phyloP scores from a whole-genome alignment of 2,888 invertebrate species.

The Andrena trimmerana region DNA sequence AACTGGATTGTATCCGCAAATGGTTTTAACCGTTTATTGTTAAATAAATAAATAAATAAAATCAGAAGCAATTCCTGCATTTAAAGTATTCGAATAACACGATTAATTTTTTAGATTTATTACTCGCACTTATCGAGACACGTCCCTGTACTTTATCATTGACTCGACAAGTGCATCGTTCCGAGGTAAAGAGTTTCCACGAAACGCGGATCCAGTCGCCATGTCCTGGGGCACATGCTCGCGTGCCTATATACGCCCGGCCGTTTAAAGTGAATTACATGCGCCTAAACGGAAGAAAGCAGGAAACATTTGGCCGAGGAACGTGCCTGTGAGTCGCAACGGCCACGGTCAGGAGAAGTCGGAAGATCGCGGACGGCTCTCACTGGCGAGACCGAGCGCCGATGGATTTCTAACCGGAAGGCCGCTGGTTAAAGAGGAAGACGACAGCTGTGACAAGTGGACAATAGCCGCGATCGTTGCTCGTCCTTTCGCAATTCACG shows the following conservation, averaged over 20 bases:
- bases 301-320: conserved; percentile 25
- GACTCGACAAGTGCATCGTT: too few relatives aligned
- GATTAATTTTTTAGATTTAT: too few relatives aligned
- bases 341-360: conserved; percentile 25
- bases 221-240: too few relatives aligned
- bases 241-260: background rate
- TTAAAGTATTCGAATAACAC: too few relatives aligned
- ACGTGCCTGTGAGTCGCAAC: conserved; percentile 32
- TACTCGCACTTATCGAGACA: too few relatives aligned
- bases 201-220: too few relatives aligned
- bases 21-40: too few relatives aligned
- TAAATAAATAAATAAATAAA: too few relatives aligned
- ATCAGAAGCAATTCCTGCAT: too few relatives aligned
- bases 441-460: conserved; percentile 23
- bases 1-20: too few relatives aligned
- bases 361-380: conserved; percentile 52
- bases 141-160: too few relatives aligned
- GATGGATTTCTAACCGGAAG: conserved; percentile 61
- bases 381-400: conserved; percentile 22
- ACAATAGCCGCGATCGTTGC: conserved; percentile 22
- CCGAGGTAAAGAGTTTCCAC: too few relatives aligned
- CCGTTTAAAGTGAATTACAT: background rate
- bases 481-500: conserved; percentile 46
- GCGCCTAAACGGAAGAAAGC: conserved; percentile 16
- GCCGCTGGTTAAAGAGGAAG: conserved; percentile 40